Percentiles rank a stretch among this genome's conserved stretches.
Conservation (phyloP, 2,797 vertebrate genomes). For the Hydrocynus forskahlii region DNA sequence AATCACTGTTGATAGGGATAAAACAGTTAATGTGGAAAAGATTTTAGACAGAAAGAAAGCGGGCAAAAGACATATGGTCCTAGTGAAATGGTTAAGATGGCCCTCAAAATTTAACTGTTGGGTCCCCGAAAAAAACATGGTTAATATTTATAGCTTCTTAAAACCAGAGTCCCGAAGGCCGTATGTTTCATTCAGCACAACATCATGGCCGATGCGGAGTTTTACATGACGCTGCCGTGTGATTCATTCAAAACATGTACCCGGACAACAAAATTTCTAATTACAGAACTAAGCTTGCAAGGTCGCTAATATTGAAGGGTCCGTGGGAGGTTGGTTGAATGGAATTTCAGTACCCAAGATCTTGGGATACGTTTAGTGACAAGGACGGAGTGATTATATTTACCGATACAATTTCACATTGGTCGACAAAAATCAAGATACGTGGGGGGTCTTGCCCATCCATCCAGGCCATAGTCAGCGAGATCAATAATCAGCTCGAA, state of each 20-base stretch:
- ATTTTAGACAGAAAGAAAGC: background rate
- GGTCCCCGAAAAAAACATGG: background rate
- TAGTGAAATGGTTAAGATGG: constrained; percentile 35
- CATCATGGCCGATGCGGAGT: too few species aligned
- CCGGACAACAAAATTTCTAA: background rate
- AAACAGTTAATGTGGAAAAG: constrained; percentile 21
- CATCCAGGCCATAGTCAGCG: background rate
- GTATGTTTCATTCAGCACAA: too few species aligned
- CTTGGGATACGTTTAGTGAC: background rate
- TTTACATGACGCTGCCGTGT: too few species aligned
- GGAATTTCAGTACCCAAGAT: background rate
- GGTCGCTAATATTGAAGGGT: background rate
- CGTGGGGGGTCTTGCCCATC: background rate
- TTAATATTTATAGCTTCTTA: too few species aligned
- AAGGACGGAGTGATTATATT: background rate
- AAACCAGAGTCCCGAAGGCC: too few species aligned
- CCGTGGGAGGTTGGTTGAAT: background rate
- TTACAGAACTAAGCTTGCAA: too few species aligned
- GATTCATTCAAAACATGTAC: too few species aligned
- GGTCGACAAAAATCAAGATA: background rate
- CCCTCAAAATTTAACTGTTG: constrained; percentile 23
- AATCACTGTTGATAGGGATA: background rate
- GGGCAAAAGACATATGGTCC: too few species aligned
- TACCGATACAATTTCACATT: too few species aligned
- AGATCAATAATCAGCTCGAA: too few species aligned